A percentile compares a stretch with the other conserved stretches of the same genome.
Evolutionary conservation across 2,797 vertebrate genomes (phyloP).

Genomic region (Cephalopachus bancanus): DNA sequence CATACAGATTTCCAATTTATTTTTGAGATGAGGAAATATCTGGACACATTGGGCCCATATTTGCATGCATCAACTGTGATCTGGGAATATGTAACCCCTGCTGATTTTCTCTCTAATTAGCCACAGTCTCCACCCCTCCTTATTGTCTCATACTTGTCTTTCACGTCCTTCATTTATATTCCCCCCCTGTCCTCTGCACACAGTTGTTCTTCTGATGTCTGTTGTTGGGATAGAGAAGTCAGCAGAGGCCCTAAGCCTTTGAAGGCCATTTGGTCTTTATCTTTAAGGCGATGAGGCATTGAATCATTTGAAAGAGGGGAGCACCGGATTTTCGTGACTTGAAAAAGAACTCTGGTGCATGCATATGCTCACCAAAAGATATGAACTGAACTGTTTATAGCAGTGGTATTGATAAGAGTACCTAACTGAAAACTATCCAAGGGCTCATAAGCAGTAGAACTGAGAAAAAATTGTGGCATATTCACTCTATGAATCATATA

Average conservation of each 20-base stretch:
- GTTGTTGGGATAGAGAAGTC: not conserved
- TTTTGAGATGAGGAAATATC: not conserved
- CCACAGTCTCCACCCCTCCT: not conserved
- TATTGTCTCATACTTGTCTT: not conserved
- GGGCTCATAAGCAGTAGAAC: not conserved
- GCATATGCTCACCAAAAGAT: not conserved
- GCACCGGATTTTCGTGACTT: not conserved
- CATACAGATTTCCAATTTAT: not conserved
- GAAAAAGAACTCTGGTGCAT: not conserved
- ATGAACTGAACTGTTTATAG: fast-evolving
- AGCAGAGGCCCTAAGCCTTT: not conserved
- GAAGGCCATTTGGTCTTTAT: fast-evolving
- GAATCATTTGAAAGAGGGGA: not conserved
- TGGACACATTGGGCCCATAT: not conserved
- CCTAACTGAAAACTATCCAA: not conserved
- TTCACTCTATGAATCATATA: fast-evolving
- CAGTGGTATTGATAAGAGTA: not conserved
- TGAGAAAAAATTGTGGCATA: not conserved
- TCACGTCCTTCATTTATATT: fast-evolving
- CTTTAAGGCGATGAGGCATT: not conserved
- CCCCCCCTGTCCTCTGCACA: not conserved
- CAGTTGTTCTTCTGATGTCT: fast-evolving
- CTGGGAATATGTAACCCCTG: too few species aligned
- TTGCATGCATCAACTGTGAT: fast-evolving
- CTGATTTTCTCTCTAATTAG: not conserved